A percentile compares a stretch with the other conserved stretches of the same genome.
These are phyloP conservation scores for Diachrysia chrysitis DNA, from an alignment of 2,888 invertebrate species.

Conservation along the genomic window DNA sequence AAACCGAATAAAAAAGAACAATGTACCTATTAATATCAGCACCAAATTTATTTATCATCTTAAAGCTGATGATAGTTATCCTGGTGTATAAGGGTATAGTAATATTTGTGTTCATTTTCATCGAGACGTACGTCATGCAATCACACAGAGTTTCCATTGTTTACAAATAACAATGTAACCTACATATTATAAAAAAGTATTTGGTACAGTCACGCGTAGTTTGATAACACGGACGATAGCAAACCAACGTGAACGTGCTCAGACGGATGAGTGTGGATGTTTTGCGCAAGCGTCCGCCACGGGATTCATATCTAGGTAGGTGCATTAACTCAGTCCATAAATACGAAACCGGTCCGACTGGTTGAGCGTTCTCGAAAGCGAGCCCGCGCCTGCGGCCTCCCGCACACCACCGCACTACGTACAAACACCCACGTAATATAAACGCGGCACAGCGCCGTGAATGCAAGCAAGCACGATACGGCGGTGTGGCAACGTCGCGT, in stretches of 20 bases:
- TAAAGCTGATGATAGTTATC: neutral
- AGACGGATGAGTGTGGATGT: slow-evolving; percentile 72
- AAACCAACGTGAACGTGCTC: slow-evolving; percentile 73
- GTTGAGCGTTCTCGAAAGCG: slow-evolving; percentile 89
- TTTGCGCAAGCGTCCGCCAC: slow-evolving; percentile 85
- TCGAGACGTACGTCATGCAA: slow-evolving; percentile 13
- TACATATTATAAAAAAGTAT: slow-evolving; percentile 69
- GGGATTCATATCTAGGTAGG: slow-evolving; percentile 86
- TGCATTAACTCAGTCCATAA: slow-evolving; percentile 88
- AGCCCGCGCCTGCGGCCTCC: slow-evolving; percentile 84
- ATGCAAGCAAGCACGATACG: slow-evolving; percentile 84
- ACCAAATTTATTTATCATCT: neutral
- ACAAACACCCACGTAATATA: slow-evolving; percentile 85
- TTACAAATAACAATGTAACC: slow-evolving; percentile 76
- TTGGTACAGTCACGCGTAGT: slow-evolving; percentile 67
- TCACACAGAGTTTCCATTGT: slow-evolving; percentile 64
- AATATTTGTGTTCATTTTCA: neutral
- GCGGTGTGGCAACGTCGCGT: slow-evolving; percentile 89
- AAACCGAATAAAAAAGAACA: too few species aligned
- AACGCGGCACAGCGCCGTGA: slow-evolving; percentile 79
- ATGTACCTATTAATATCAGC: too few species aligned
- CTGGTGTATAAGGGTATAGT: neutral
- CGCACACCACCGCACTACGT: slow-evolving; percentile 80
- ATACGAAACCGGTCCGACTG: slow-evolving; percentile 87
- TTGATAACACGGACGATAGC: slow-evolving; percentile 73